A percentile compares a stretch with the other conserved stretches of the same genome.
These are phyloP conservation scores for Cossypha dichroa DNA, from an alignment of 2,797 vertebrate species.

Conservation along the genomic window DNA sequence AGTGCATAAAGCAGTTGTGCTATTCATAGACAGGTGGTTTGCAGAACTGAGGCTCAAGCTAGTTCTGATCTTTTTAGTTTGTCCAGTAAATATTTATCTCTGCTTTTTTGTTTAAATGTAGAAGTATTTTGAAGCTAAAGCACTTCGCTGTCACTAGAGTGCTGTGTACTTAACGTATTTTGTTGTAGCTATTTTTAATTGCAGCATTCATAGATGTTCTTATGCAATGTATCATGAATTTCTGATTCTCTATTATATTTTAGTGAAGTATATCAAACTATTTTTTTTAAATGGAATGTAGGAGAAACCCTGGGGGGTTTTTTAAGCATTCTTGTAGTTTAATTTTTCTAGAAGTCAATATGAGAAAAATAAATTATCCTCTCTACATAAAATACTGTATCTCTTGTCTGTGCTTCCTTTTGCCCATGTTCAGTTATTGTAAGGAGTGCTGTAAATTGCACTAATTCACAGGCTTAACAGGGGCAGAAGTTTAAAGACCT, in stretches of 20 bases:
- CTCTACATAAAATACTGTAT: neutral
- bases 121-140: neutral
- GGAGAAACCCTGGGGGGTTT: neutral
- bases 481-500: slow-evolving; percentile 54
- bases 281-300: neutral
- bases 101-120: neutral
- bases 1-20: neutral
- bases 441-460: slow-evolving; percentile 14
- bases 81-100: neutral
- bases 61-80: neutral
- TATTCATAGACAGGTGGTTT: neutral
- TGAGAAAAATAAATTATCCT: neutral
- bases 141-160: neutral
- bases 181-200: neutral
- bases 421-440: slow-evolving; percentile 39
- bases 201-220: neutral
- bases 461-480: slow-evolving; percentile 18
- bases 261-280: neutral
- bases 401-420: slow-evolving; percentile 25
- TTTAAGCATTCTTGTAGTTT: neutral
- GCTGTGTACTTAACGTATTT: neutral
- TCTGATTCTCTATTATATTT: neutral
- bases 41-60: neutral
- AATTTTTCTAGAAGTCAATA: neutral
- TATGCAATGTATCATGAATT: neutral